Evolutionary conservation across 2,113 vertebrate genomes (phyloP), one percentile per base, ranked within the genome.

Genomic region (Stegastes partitus): DNA sequence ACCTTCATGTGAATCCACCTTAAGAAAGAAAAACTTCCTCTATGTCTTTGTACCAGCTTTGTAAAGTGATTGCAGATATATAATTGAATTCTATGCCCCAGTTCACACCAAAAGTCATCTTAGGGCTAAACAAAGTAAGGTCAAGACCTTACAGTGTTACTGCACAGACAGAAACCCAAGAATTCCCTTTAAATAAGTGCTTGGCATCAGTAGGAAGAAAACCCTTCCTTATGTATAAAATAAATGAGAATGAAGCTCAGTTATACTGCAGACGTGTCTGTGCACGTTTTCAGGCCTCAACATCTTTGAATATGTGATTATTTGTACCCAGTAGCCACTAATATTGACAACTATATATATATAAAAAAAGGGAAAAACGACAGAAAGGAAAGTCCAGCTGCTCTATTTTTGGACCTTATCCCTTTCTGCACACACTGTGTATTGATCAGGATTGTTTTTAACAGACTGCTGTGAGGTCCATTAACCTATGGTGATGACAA

Each of bases 401-500:
- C 34, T 84, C 78, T 85, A 86, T 85, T 87, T 86, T 89, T 71
- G 59, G 63, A 82, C 18, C 83, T 79, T 68, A 77, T 89, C 65
- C 73, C 21, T 82, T 66, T 72, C 75, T 82, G 68, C 83, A 85
- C 78, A 76, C 84, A 55, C 68, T 31, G 80, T 14, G 80, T 92
- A 94, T 94, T 90, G 94, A 94, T 94, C 89, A 87, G 87, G 77
- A 67, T 70, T 89, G 90, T 92, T 92, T 92, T 94, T 91, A 92
- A 91, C 89, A 86, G 92, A 93, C 89, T 87, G 85, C 89, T 83
- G 87, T 84, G 89, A 90, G 91, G 93, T 94, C 93, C 91, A 93
- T 94, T 94, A 94, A 93, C 91, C 91, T 87, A 88, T 70, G 82
- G 81, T 92, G 92, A 94, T 94, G 94, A 94, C 91, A 93, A 91